phyloP scores from a whole-genome alignment of 2,113 vertebrate genomes.

The Mastomys coucha region DNA sequence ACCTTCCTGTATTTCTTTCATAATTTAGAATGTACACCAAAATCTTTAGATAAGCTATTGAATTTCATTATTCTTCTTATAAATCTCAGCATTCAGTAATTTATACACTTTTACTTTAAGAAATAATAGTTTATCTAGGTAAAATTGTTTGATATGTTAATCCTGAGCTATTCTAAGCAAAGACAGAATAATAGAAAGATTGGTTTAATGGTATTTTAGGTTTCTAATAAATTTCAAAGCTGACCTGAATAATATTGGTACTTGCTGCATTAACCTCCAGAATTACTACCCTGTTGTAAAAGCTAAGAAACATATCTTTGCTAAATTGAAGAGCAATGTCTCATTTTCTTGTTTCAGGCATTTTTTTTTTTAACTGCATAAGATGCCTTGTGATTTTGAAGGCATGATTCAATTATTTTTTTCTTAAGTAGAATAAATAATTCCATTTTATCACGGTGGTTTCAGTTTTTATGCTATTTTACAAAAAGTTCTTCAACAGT shows the following conservation, averaged over 20 bases:
- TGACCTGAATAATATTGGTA: slow-evolving; percentile 71
- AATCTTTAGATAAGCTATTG: slow-evolving; percentile 61
- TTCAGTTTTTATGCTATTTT: slow-evolving; percentile 61
- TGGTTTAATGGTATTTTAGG: slow-evolving; percentile 59
- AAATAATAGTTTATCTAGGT: slow-evolving; percentile 62
- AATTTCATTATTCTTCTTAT: slow-evolving; percentile 69
- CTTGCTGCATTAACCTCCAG: slow-evolving; percentile 74
- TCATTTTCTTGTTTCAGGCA: slow-evolving; percentile 67
- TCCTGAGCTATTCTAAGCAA: slow-evolving; percentile 52
- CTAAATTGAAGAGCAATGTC: slow-evolving; percentile 55
- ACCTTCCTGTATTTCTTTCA: slow-evolving; percentile 53
- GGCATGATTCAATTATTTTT: slow-evolving; percentile 64
- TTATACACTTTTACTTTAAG: slow-evolving; percentile 58
- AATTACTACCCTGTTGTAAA: slow-evolving; percentile 63
- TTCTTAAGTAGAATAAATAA: slow-evolving; percentile 72
- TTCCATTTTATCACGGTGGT: slow-evolving; percentile 43
- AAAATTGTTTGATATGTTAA: slow-evolving; percentile 70
- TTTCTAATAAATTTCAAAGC: slow-evolving; percentile 73
- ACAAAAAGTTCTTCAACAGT: slow-evolving; percentile 46
- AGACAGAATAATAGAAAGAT: slow-evolving; percentile 64
- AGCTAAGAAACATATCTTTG: slow-evolving; percentile 52
- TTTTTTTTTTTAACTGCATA: slow-evolving; percentile 56
- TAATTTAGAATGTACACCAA: slow-evolving; percentile 41
- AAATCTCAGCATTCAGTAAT: slow-evolving; percentile 62
- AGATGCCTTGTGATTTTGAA: slow-evolving; percentile 55